Evolutionary conservation across 2,113 vertebrate genomes (phyloP), one percentile per base, ranked within the genome.

Genomic region (Halichoerus grypus): DNA sequence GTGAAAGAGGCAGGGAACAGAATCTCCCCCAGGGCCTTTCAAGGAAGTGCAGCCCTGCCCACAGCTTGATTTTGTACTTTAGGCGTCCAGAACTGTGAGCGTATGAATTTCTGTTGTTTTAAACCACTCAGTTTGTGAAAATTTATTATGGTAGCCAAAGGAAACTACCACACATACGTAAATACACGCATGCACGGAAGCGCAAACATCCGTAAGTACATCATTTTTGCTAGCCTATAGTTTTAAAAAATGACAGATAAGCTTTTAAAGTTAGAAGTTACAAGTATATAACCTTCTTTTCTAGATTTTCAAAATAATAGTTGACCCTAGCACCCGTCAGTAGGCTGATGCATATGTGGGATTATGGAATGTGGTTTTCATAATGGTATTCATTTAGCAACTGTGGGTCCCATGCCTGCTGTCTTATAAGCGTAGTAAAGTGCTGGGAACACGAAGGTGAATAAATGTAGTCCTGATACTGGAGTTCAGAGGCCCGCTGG

Each of bases 51-150:
- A 21, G 51, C 36, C 42, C 16, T 77, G 65, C 77, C 21, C 3
- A 19, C 21, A 42, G n/a, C 39, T 89, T 80, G 46, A 16, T 42
- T 88, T 82, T 93, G 65, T 46, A 83, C 31, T 92, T 55, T 19
- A 39, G 36, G 18, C 80, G 18, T 57, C 18, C 3, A 94, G 55
- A 61, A 49, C 83, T 39, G 26, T 22, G 33, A 95, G n/a, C 85
- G 42, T 76, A 67, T 87, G 63, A 11, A 81, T 91, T 91, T 88
- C 83, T 92, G 10, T 87, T 96, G 39, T 89, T 94, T 86, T 69
- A 88, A 94, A 42, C 31, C 8, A 53, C 18, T 89, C 26, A 28
- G 3, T 87, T 36, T 61, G 26, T 90, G 76, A 33, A 57, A 71
- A 57, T 80, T 83, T 80, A 22, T 81, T 76, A 39, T 1, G 63